These are phyloP conservation scores for Alsophila aescularia DNA, from an alignment of 2,888 invertebrate genomes.

Conservation along the genomic window DNA sequence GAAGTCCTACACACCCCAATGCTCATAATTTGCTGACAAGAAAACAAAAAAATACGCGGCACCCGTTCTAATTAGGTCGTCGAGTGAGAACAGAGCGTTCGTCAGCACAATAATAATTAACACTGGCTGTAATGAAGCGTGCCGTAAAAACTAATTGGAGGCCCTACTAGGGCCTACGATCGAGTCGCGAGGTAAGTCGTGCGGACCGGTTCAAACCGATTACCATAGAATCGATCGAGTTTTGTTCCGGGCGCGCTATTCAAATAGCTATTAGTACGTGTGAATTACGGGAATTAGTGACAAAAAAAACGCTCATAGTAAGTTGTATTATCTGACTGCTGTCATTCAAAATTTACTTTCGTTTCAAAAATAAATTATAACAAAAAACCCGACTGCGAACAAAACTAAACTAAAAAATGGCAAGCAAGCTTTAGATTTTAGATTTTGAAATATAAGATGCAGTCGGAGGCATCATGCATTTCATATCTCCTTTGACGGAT, in stretches of 20 bases:
- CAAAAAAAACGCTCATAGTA: too few species aligned
- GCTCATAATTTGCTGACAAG: slow-evolving; percentile 74
- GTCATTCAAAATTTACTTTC: too few species aligned
- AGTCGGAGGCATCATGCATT: too few species aligned
- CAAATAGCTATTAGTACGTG: slow-evolving; percentile 21
- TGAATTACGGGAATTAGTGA: not conserved
- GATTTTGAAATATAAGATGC: too few species aligned
- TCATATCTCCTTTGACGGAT: too few species aligned
- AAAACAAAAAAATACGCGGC: slow-evolving; percentile 71
- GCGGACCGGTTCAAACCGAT: slow-evolving; percentile 54
- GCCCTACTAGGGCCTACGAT: slow-evolving; percentile 68
- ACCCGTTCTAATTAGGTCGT: slow-evolving; percentile 81
- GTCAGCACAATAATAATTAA: slow-evolving; percentile 83
- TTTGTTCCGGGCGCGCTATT: slow-evolving; percentile 42
- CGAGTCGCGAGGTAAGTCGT: slow-evolving; percentile 55
- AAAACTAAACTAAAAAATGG: too few species aligned
- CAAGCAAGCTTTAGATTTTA: too few species aligned
- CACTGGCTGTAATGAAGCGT: slow-evolving; percentile 82
- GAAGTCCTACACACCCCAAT: slow-evolving; percentile 66
- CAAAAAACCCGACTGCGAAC: too few species aligned
- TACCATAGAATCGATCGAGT: slow-evolving; percentile 58
- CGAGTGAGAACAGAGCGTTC: slow-evolving; percentile 79
- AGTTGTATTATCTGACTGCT: too few species aligned
- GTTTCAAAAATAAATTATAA: too few species aligned
- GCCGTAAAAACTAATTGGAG: slow-evolving; percentile 83